phyloP scores from a whole-genome alignment of 2,888 invertebrate genomes.

The Eremobia ochroleuca region DNA sequence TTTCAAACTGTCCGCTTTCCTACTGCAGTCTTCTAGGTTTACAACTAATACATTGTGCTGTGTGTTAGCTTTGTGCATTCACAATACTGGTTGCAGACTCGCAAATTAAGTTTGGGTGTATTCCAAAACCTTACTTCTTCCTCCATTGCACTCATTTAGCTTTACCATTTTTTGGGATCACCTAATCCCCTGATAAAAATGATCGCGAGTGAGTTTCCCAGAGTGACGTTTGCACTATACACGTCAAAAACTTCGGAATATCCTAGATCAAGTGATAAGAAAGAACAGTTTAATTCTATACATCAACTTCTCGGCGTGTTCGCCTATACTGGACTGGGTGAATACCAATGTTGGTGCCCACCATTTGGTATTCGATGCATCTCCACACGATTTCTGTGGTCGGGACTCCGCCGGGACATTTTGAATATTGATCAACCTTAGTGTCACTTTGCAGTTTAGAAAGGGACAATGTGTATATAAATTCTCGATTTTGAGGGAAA shows the following conservation, averaged over 20 bases:
- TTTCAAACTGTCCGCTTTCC: not conserved
- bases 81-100: not conserved
- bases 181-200: not conserved
- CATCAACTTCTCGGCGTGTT: constrained; percentile 80
- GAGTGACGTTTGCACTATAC: constrained; percentile 15
- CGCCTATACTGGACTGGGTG: constrained; percentile 78
- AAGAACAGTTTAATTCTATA: constrained; percentile 79
- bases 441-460: constrained; percentile 68
- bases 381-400: constrained; percentile 88
- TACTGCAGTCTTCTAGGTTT: not conserved
- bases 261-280: constrained; percentile 77
- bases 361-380: constrained; percentile 84
- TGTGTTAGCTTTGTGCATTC: not conserved
- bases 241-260: constrained; percentile 53
- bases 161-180: not conserved
- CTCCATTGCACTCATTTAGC: not conserved
- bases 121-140: not conserved
- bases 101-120: no score
- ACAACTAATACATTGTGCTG: not conserved
- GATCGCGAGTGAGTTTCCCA: constrained; percentile 4
- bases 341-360: constrained; percentile 82
- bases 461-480: constrained; percentile 72
- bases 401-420: constrained; percentile 81
- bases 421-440: constrained; percentile 87
- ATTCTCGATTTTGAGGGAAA: constrained; percentile 80